Conservation (phyloP, 2,113 vertebrate species). For the Tetrao urogallus region DNA sequence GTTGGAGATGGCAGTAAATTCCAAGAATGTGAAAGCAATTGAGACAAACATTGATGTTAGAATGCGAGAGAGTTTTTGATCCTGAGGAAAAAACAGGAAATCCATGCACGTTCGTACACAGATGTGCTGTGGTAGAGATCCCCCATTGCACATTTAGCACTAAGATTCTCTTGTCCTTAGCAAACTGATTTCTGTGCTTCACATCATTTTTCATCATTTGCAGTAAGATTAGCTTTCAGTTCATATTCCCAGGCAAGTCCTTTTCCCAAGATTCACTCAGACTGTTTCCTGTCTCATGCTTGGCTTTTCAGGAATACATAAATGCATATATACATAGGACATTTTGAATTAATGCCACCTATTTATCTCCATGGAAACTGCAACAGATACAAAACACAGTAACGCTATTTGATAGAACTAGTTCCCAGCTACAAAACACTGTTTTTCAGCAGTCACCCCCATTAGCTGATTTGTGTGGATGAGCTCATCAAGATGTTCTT, state of each 20-base stretch:
- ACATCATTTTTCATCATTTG: neutral
- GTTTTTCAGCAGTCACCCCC: too few species aligned
- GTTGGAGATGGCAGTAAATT: neutral
- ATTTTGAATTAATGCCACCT: neutral
- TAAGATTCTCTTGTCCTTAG: neutral
- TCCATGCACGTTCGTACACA: neutral
- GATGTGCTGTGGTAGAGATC: neutral
- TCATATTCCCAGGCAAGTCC: neutral
- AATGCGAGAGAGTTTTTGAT: neutral
- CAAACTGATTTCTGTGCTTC: neutral
- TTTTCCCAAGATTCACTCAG: neutral
- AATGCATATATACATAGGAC: neutral
- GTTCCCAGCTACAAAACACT: neutral
- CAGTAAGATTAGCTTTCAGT: neutral
- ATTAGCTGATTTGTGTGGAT: neutral
- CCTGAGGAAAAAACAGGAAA: neutral
- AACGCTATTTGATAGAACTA: neutral
- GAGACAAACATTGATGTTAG: fast-evolving
- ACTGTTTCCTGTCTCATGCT: neutral
- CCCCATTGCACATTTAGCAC: neutral
- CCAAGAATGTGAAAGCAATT: neutral
- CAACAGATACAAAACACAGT: neutral
- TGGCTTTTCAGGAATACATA: neutral
- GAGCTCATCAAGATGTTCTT: neutral
- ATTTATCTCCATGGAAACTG: neutral